These are phyloP conservation scores for Pardosa pseudoannulata DNA, from an alignment of 2,888 invertebrate genomes.

Conservation along the genomic window DNA sequence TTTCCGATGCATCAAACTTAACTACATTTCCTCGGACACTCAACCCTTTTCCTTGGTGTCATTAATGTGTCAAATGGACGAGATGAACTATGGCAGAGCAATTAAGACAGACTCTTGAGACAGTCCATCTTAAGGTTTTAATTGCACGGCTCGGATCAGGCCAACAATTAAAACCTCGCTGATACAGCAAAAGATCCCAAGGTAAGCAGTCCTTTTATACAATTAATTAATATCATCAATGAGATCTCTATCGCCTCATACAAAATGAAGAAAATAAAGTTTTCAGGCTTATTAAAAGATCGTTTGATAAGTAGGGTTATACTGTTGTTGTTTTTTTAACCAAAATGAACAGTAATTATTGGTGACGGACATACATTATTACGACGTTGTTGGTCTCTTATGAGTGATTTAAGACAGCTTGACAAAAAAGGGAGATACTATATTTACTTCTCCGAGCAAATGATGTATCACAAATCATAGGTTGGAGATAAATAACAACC, in stretches of 20 bases:
- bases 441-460: too few species aligned
- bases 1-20: conserved; percentile 8
- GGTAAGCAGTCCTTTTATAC: not conserved
- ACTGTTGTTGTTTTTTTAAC: conserved; percentile 15
- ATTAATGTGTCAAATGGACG: conserved; percentile 15
- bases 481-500: too few species aligned
- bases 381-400: not conserved
- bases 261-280: not conserved
- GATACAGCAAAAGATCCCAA: not conserved
- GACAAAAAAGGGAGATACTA: too few species aligned
- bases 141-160: conserved; percentile 1
- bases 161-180: conserved; percentile 35
- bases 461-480: too few species aligned
- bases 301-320: conserved; percentile 11
- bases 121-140: conserved; percentile 12
- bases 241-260: conserved; percentile 16
- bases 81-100: conserved; percentile 25
- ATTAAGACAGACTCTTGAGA: conserved; percentile 19
- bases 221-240: conserved; percentile 17
- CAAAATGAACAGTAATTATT: conserved; percentile 14
- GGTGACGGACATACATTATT: not conserved
- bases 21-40: not conserved
- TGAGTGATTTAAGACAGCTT: too few species aligned
- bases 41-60: not conserved
- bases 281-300: conserved; percentile 23